Conservation (phyloP, 2,797 vertebrate genomes). For the Channa striata region DNA sequence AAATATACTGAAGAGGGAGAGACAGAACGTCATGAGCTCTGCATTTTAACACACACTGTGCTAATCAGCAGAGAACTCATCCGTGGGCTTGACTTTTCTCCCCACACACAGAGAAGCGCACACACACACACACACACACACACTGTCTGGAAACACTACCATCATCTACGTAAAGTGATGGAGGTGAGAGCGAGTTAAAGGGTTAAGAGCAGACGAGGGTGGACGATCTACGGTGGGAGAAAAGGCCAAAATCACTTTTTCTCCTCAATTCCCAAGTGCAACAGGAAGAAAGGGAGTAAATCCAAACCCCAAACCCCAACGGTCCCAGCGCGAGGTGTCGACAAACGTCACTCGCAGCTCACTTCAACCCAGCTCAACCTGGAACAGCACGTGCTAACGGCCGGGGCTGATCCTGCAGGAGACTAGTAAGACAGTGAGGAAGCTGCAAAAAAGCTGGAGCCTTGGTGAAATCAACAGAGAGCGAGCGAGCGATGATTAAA, state of each 20-base stretch:
- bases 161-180: constrained; percentile 10
- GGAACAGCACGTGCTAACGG: constrained; percentile 11
- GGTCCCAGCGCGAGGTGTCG: not conserved
- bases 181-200: not conserved
- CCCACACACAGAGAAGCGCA: constrained; percentile 4
- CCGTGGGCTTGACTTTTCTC: constrained; percentile 20
- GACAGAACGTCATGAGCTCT: constrained; percentile 49
- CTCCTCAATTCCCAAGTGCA: no score
- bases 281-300: not conserved
- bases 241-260: no score
- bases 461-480: constrained; percentile 12
- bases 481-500: constrained; percentile 31
- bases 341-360: constrained; percentile 20
- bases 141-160: not conserved
- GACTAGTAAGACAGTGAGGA: not conserved
- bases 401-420: constrained; percentile 1
- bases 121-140: constrained; percentile 21
- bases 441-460: constrained; percentile 3
- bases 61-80: constrained; percentile 62
- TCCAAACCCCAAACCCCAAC: not conserved
- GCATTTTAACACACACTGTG: constrained; percentile 53
- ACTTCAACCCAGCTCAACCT: constrained; percentile 13
- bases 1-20: constrained; percentile 12
- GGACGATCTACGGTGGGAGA: not conserved
- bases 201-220: not conserved